Evolutionary conservation across 2,113 vertebrate genomes (phyloP), one percentile per base, ranked within the genome.

Genomic region (Dipodomys spectabilis): DNA sequence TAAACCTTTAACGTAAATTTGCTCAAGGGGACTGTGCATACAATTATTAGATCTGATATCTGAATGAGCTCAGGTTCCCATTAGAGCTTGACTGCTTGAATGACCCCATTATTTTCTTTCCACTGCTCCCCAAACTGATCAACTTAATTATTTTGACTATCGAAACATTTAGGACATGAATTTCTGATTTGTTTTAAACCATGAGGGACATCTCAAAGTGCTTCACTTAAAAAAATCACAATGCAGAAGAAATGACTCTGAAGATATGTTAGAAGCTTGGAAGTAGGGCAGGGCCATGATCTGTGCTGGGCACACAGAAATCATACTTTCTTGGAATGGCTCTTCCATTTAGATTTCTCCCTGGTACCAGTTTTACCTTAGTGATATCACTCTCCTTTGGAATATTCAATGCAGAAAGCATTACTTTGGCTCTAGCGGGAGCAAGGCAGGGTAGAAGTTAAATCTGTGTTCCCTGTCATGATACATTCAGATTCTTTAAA

Each of bases 81-180:
- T 97, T 96, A 97, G 98, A 97, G 97, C 85, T 67, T 96, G 92
- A 97, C 97, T 96, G 97, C 97, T 98, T 97, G 97, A 98, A 22
- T 97, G 97, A 98, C 97, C 98, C 97, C 97, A 95, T 98, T 98
- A 97, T 97, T 98, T 98, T 97, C 94, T 97, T 97, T 97, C 91
- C 94, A 95, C 2, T 95, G 94, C 88, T 98, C 98, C 97, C 97
- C 97, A 95, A 97, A 97, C 97, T 96, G 97, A 98, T 98, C 98
- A 97, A 90, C 96, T 98, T 98, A 98, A 98, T 98, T 98, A 98
- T 98, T 98, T 97, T 97, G 97, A 98, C 94, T 98, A 98, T 96
- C 57, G 92, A 97, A 98, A 98, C 97, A 98, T 97, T 98, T 96
- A 97, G 96, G 97, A 98, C 97, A 92, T 73, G 96, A 97, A 97